Conservation (phyloP, 2,113 vertebrate genomes). For the Salvelinus fontinalis region DNA sequence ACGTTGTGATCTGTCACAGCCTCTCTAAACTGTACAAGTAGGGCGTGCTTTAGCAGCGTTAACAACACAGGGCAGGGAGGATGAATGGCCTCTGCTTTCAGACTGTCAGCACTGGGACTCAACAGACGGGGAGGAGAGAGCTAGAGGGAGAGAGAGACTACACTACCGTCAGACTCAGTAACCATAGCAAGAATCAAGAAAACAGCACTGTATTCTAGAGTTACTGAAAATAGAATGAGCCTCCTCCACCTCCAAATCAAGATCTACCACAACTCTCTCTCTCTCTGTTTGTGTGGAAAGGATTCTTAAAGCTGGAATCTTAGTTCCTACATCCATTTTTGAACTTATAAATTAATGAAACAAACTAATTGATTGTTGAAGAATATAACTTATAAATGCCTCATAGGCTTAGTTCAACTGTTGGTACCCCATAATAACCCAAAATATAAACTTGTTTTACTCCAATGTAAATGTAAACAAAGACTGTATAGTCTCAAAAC, state of each 20-base stretch:
- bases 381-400: no score
- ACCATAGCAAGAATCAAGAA: conserved; percentile 35
- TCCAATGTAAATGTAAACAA: no score
- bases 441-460: no score
- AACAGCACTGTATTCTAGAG: conserved; percentile 40
- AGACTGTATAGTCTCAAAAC: no score
- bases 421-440: no score
- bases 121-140: neutral
- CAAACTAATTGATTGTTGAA: no score
- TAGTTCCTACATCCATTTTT: no score
- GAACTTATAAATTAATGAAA: no score
- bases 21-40: neutral
- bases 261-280: no score
- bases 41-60: conserved; percentile 18
- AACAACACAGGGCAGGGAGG: conserved; percentile 23
- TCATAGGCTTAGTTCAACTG: no score
- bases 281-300: no score
- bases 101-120: conserved; percentile 29
- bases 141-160: conserved; percentile 6
- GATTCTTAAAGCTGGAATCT: no score
- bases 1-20: neutral
- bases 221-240: neutral
- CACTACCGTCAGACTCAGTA: conserved; percentile 18
- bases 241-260: neutral
- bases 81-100: conserved; percentile 27